These are phyloP conservation scores for Cosmia pyralina DNA, from an alignment of 2,888 invertebrate species.

Conservation along the genomic window DNA sequence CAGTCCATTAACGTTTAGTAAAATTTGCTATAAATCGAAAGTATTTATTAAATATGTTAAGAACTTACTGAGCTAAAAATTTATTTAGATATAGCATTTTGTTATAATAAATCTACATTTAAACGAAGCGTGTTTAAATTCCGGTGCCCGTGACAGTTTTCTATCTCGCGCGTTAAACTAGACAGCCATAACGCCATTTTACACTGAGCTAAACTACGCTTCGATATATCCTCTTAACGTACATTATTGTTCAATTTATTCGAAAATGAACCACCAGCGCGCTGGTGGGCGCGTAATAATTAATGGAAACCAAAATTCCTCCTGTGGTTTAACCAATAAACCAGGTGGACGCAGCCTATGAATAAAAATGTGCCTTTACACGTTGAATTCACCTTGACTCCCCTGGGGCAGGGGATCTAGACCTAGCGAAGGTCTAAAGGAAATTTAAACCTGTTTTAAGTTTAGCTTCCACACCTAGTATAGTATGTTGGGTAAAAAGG, in stretches of 20 bases:
- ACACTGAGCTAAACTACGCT: no score
- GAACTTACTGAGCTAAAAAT: no score
- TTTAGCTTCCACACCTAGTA: no score
- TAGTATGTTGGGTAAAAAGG: background rate
- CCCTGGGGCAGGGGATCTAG: background rate
- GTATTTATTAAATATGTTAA: no score
- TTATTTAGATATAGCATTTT: no score
- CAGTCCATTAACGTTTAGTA: no score
- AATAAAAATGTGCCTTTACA: slow-evolving; percentile 40
- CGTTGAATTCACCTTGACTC: slow-evolving; percentile 12
- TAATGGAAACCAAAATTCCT: slow-evolving; percentile 42
- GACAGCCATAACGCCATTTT: no score
- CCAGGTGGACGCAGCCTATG: slow-evolving; percentile 20
- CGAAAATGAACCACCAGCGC: slow-evolving; percentile 3
- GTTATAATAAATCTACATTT: no score
- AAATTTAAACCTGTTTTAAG: slow-evolving; percentile 24
- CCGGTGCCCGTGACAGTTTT: no score
- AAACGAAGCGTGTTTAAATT: no score
- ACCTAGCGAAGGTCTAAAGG: slow-evolving; percentile 11
- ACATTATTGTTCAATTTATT: slow-evolving; percentile 12
- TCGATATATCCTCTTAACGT: background rate
- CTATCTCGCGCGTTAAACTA: no score
- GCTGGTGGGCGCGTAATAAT: slow-evolving; percentile 19
- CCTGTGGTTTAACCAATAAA: slow-evolving; percentile 33
- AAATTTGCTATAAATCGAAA: no score